Evolutionary conservation across 2,797 vertebrate genomes (phyloP).

Genomic region (Allobates femoralis): DNA sequence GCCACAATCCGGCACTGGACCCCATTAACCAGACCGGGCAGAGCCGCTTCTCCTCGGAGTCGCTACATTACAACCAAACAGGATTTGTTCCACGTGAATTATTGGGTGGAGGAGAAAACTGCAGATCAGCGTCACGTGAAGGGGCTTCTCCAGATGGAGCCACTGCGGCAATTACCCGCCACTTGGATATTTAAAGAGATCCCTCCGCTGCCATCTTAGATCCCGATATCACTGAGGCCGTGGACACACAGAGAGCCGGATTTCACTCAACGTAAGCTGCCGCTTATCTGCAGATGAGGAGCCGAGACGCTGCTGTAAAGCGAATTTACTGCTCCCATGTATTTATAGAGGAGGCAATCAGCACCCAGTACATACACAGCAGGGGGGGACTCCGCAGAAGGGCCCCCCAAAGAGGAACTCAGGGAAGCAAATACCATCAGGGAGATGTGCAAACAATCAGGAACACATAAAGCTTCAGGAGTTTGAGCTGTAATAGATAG

Average conservation of each 20-base stretch:
- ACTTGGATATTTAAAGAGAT: slow-evolving; percentile 3
- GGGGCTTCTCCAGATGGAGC: slow-evolving; percentile 60
- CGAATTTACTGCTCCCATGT: not conserved
- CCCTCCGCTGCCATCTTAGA: slow-evolving; percentile 36
- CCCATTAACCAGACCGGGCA: fast-evolving
- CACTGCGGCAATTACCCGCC: slow-evolving; percentile 64
- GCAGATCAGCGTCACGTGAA: slow-evolving; percentile 59
- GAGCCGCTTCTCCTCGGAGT: slow-evolving; percentile 66
- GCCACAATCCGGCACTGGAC: not conserved
- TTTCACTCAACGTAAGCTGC: slow-evolving; percentile 12
- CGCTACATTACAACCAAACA: slow-evolving; percentile 66
- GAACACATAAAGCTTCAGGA: no score
- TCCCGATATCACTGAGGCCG: slow-evolving; percentile 17
- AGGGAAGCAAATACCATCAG: not conserved
- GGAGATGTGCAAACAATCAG: not conserved
- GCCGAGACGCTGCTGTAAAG: not conserved
- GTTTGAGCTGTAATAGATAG: no score
- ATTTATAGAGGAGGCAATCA: slow-evolving; percentile 13
- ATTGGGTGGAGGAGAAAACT: not conserved
- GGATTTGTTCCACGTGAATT: slow-evolving; percentile 72
- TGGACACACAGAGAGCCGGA: not conserved
- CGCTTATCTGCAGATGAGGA: slow-evolving; percentile 29
- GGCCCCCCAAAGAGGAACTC: not conserved
- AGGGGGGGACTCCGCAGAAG: not conserved
- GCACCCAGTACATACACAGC: not conserved